phyloP scores from a whole-genome alignment of 1,140 invertebrate genomes.

The Bilobella aurantiaca region DNA sequence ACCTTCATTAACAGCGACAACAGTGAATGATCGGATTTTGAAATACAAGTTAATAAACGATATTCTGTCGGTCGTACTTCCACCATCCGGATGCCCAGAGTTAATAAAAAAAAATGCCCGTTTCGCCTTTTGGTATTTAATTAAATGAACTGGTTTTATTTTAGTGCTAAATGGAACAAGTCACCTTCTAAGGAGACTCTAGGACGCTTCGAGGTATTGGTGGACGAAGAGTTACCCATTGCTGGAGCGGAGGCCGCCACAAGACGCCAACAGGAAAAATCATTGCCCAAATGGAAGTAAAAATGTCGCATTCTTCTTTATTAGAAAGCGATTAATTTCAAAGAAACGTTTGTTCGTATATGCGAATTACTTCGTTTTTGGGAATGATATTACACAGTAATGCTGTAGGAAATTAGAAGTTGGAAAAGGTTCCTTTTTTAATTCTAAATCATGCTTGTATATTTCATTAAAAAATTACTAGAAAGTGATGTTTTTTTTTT shows the following conservation, averaged over 20 bases:
- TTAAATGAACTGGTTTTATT: not conserved
- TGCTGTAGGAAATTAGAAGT: too few species aligned
- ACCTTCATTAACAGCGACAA: conserved; percentile 86
- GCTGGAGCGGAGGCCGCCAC: conserved; percentile 20
- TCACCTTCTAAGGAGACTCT: conserved; percentile 63
- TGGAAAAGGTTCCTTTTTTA: too few species aligned
- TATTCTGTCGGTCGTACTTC: conserved; percentile 80
- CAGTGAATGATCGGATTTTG: conserved; percentile 86
- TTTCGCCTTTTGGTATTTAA: too few species aligned
- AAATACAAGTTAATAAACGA: conserved; percentile 95
- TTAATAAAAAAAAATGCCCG: conserved; percentile 46
- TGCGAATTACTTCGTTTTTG: too few species aligned
- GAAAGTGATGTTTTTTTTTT: too few species aligned
- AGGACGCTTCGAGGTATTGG: conserved; percentile 78
- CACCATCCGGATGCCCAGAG: conserved; percentile 80
- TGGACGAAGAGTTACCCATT: conserved; percentile 65
- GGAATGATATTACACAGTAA: too few species aligned
- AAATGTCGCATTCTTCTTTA: too few species aligned
- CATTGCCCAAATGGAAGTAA: conserved; percentile 32
- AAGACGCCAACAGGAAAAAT: conserved; percentile 23
- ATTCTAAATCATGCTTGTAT: too few species aligned
- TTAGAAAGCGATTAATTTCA: too few species aligned
- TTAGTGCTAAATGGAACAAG: conserved; percentile 80
- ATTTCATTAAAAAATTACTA: too few species aligned
- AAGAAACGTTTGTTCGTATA: too few species aligned